Percentiles rank a stretch among this genome's conserved stretches.
Evolutionary conservation across 1,140 invertebrate genomes (phyloP).

Genomic region (Lepidotrigona ventralis): DNA sequence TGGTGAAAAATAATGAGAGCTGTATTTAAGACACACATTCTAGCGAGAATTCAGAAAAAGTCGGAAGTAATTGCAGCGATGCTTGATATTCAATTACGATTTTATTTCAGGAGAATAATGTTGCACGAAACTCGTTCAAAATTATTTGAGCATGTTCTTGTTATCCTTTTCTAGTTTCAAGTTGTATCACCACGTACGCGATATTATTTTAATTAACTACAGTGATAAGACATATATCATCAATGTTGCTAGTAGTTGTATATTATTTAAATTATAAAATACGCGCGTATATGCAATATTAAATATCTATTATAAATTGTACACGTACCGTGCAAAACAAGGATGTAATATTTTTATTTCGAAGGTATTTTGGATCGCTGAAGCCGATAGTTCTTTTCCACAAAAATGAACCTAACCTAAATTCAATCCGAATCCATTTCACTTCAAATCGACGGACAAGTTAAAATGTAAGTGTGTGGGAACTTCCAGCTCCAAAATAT

Average conservation of each 20-base stretch:
- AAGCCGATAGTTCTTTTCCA: too few species aligned
- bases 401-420: too few species aligned
- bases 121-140: constrained; percentile 6
- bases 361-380: too few species aligned
- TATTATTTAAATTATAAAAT: not conserved
- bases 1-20: not conserved
- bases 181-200: not conserved
- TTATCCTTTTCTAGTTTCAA: not conserved
- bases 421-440: too few species aligned
- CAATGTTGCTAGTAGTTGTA: not conserved
- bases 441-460: too few species aligned
- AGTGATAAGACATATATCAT: not conserved
- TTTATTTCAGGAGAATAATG: not conserved
- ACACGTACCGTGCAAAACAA: not conserved
- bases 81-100: constrained; percentile 26
- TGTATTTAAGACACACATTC: not conserved
- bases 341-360: too few species aligned
- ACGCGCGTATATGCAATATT: too few species aligned
- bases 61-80: constrained; percentile 12
- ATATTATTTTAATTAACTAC: not conserved
- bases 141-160: not conserved
- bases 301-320: not conserved
- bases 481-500: too few species aligned
- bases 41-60: not conserved
- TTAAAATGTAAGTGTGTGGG: too few species aligned